Evolutionary conservation across 1,140 invertebrate genomes (phyloP), one percentile per base, ranked within the genome.

Genomic region (Argopecten irradians): DNA sequence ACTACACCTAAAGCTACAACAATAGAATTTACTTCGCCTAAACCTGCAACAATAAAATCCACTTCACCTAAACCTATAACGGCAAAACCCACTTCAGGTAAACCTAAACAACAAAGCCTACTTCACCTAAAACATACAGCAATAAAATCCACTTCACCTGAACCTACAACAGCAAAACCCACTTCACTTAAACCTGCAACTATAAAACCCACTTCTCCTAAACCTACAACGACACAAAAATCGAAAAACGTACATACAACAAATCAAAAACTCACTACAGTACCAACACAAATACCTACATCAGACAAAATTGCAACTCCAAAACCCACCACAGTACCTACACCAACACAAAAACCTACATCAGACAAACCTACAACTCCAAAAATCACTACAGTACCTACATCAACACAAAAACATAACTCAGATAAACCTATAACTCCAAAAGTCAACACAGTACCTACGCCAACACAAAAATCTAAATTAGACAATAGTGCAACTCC

Each of bases 181-280:
- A 34, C 8, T 32, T 11, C 33, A 9, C 19, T 1, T n/a, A 85
- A 32, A 11, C 19, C 34, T 39, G 14, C 85, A 28, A 35, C 85
- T 32, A 5, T 28, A 8, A 35, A 46, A 13, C 9, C n/a, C n/a
- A 36, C 33, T 22, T 34, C 13, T n/a, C 28, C 14, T 14, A 22
- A 55, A 35, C 34, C 82, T 39, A 88, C 83, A 85, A 84, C 87
- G 34, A 88, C 34, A 19, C 32, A 28, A 43, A 46, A 22, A n/a
- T 34, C 83, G 14, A 34, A 13, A 33, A 84, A 9, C 13, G 16
- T 82, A 84, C 28, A 2, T 0, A 0, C n/a, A 22, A 0, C 16
- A 33, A 83, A 14, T 33, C 28, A 14, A 11, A 83, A 0, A 0
- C 9, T 13, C 13, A 39, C 36, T n/a, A n/a, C n/a, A n/a, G n/a